Conservation (phyloP, 1,140 invertebrate genomes). For the Rhagoletis zephyria region DNA sequence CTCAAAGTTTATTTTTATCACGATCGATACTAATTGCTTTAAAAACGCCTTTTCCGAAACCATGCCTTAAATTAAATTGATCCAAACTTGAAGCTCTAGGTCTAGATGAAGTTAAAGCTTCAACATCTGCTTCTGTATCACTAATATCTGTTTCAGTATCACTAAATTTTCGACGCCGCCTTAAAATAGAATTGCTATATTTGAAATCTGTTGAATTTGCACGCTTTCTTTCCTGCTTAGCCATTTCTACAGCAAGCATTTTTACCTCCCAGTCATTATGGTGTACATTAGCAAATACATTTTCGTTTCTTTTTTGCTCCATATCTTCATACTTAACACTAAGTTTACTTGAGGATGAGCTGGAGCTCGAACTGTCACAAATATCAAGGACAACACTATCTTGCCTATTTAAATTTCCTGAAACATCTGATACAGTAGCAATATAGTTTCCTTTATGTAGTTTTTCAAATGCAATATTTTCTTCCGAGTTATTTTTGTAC, state of each 20-base stretch:
- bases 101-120: slow-evolving; percentile 57
- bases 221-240: slow-evolving; percentile 75
- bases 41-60: slow-evolving; percentile 69
- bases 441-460: slow-evolving; percentile 41
- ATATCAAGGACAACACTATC: slow-evolving; percentile 72
- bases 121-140: slow-evolving; percentile 66
- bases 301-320: slow-evolving; percentile 61
- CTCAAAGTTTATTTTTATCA: slow-evolving; percentile 73
- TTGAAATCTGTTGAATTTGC: slow-evolving; percentile 65
- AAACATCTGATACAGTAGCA: slow-evolving; percentile 64
- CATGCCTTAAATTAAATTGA: slow-evolving; percentile 71
- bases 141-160: slow-evolving; percentile 70
- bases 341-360: slow-evolving; percentile 66
- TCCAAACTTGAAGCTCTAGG: slow-evolving; percentile 70
- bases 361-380: slow-evolving; percentile 70
- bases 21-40: slow-evolving; percentile 73
- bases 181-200: slow-evolving; percentile 62
- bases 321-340: slow-evolving; percentile 62
- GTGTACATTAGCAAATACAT: slow-evolving; percentile 54
- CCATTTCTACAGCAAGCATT: slow-evolving; percentile 83
- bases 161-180: slow-evolving; percentile 67
- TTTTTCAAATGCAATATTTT: slow-evolving; percentile 25
- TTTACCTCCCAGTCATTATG: slow-evolving; percentile 82
- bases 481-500: background rate
- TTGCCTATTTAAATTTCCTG: slow-evolving; percentile 65